These are phyloP conservation scores for Gallirallus australis DNA, from an alignment of 2,797 vertebrate species.

Conservation along the genomic window DNA sequence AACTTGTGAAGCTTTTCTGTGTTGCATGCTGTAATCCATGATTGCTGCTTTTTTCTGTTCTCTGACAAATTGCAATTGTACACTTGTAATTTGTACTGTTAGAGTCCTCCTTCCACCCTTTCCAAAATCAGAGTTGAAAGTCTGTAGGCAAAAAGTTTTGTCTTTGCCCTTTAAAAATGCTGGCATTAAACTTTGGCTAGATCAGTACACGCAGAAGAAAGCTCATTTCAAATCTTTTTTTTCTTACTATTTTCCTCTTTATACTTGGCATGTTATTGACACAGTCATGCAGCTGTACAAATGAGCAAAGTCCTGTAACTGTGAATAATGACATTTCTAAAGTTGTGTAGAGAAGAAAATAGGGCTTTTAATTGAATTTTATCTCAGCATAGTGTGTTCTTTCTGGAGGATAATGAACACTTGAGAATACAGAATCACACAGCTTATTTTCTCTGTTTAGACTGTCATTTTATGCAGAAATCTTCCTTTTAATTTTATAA, in stretches of 20 bases:
- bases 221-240: not conserved
- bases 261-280: not conserved
- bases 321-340: not conserved
- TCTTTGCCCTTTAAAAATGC: slow-evolving; percentile 6
- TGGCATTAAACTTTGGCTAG: not conserved
- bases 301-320: not conserved
- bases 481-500: not conserved
- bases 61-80: not conserved
- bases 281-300: not conserved
- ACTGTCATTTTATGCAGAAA: not conserved
- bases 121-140: slow-evolving; percentile 10
- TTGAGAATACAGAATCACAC: not conserved
- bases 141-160: slow-evolving; percentile 20
- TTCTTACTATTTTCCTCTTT: slow-evolving; percentile 5
- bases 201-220: not conserved
- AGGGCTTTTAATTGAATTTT: not conserved
- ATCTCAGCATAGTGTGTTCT: not conserved
- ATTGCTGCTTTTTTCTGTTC: not conserved
- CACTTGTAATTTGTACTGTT: not conserved
- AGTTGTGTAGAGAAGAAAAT: not conserved
- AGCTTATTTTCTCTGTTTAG: not conserved
- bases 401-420: not conserved
- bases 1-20: not conserved
- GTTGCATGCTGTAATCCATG: not conserved
- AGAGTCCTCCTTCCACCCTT: not conserved